Evolutionary conservation across 2,888 invertebrate genomes (phyloP).

Genomic region (Dermolepida albohirtum): DNA sequence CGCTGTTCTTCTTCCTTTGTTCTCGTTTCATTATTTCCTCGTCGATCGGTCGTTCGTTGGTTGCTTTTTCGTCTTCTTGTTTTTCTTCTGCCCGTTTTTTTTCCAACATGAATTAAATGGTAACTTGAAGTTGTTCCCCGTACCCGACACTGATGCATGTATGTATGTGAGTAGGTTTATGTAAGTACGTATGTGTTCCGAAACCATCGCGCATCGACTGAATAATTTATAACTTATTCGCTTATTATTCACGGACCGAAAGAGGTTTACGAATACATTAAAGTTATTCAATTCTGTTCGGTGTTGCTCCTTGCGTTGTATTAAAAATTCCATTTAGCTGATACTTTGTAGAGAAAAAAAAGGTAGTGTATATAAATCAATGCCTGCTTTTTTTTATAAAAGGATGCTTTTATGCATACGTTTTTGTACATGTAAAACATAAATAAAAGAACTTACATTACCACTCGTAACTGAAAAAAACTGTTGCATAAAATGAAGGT

Average conservation of each 20-base stretch:
- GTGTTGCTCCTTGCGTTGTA: constrained; percentile 13
- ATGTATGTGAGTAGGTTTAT: no score
- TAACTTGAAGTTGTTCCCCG: constrained; percentile 25
- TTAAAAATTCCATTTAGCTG: constrained; percentile 31
- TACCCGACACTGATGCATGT: background rate
- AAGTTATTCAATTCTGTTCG: constrained; percentile 23
- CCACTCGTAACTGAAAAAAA: no score
- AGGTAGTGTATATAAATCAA: background rate
- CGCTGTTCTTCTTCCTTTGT: constrained; percentile 36
- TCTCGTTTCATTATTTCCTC: constrained; percentile 29
- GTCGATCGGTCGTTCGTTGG: background rate
- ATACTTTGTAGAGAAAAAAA: constrained; percentile 19
- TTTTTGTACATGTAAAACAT: no score
- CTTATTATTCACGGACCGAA: constrained; percentile 34
- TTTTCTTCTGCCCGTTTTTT: constrained; percentile 12
- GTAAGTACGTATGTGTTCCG: constrained; percentile 6
- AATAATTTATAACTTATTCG: constrained; percentile 39
- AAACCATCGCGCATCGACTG: constrained; percentile 31
- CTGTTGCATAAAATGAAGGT: no score
- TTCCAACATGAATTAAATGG: constrained; percentile 35
- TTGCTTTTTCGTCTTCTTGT: constrained; percentile 1
- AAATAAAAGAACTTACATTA: no score
- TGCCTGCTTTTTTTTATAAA: no score
- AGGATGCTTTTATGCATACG: no score
- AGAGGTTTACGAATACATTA: constrained; percentile 35